Evolutionary conservation across 2,113 vertebrate genomes (phyloP).

Genomic region (Lycaon pictus): DNA sequence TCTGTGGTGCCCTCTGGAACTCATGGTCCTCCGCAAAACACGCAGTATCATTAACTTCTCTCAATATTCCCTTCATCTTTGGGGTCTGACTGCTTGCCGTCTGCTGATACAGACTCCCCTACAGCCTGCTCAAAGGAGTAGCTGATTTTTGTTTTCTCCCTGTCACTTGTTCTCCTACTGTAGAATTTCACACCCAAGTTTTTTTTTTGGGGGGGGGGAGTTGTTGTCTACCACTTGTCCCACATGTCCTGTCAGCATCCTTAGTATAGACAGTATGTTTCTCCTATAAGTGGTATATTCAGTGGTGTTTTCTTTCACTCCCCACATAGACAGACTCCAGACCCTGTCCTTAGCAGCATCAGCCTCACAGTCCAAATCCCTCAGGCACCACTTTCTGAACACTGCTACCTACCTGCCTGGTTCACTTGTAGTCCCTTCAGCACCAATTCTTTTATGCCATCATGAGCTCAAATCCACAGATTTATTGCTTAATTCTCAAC

Average conservation of each 20-base stretch:
- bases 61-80: background rate
- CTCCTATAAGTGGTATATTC: background rate
- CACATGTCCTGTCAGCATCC: background rate
- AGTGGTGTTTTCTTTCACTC: background rate
- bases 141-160: background rate
- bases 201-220: background rate
- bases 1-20: background rate
- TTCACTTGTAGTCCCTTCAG: background rate
- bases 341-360: background rate
- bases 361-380: background rate
- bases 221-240: background rate
- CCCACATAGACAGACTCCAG: background rate
- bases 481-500: background rate
- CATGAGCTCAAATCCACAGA: background rate
- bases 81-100: background rate
- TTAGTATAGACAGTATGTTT: background rate
- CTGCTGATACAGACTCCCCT: background rate
- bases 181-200: background rate
- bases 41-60: background rate
- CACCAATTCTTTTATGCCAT: background rate
- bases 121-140: background rate
- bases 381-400: background rate
- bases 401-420: background rate
- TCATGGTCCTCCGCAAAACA: background rate
- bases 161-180: background rate